Base-by-base conservation (phyloP, 2,797 vertebrate species). In the Gymnopithys bicolor region DNA sequence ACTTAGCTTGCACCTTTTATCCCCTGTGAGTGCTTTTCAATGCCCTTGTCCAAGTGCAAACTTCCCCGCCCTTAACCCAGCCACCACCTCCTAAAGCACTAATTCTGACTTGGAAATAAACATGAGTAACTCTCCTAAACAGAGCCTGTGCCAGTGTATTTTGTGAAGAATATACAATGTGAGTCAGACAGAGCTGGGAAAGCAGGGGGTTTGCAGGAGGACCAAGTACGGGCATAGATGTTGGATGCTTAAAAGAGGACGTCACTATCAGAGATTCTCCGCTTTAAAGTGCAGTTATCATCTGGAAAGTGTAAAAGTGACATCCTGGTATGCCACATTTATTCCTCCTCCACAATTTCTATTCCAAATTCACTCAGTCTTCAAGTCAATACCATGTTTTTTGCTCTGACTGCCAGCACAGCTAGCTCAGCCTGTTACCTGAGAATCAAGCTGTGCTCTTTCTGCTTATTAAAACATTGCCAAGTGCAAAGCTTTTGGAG, bases 381-480 rank as follows among this genome's bases (percentile, higher is more conserved):
- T 95, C 94, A 90, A 96, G 84, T 96, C 94, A 96, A 93, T 94
- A 91, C 73, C 41, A 33, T 92, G 84, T 84, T 91, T 95, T 93
- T 91, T 75, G 24, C 91, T 73, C 85, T 84, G 91, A 79, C 92
- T 96, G 94, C 92, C 92, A 93, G 94, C 92, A 86, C 85, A 95
- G 87, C 89, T 73, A 94, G 93, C 94, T 96, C 94, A 95, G 95
- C 85, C 95, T 97, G 91, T 87, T 96, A 96, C 94, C 91, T 96
- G 95, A 91, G 91, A 95, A 71, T 90, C 95, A 96, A 96, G 92
- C 94, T 96, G 91, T 95, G 95, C 86, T 94, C 89, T 96, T 96
- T 96, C 89, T 94, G 94, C 94, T 96, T 96, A 96, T 96, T 96
- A 97, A 96, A 96, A 95, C 94, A 93, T 58, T 87, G 85, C 94